Evolutionary conservation across 2,113 vertebrate species (phyloP).

Genomic region (Fulica atra): DNA sequence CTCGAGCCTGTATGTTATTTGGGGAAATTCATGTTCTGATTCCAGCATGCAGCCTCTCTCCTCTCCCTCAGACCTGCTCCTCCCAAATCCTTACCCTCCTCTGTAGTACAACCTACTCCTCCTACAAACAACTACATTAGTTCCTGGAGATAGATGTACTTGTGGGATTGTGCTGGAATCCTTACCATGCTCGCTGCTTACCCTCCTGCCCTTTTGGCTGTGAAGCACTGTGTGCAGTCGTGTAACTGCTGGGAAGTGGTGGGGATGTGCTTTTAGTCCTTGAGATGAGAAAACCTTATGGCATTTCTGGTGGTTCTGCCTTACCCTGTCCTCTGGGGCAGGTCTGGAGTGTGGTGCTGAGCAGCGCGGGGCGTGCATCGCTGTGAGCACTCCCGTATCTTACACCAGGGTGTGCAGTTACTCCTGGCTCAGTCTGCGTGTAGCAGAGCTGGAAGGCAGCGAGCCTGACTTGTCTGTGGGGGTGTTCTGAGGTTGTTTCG

Average conservation of each 20-base stretch:
- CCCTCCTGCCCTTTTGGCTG: background rate
- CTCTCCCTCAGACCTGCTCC: background rate
- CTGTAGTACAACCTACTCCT: background rate
- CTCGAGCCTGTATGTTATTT: background rate
- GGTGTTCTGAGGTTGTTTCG: background rate
- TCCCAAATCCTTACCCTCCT: background rate
- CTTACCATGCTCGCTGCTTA: background rate
- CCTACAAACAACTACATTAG: background rate
- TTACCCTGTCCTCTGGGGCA: background rate
- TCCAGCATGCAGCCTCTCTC: background rate
- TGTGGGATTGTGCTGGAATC: background rate
- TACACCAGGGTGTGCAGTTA: background rate
- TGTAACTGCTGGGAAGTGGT: background rate
- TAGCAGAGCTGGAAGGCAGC: background rate
- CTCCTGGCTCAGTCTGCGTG: too few relatives aligned
- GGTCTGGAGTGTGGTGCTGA: background rate
- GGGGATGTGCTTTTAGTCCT: background rate
- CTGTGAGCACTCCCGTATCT: fast-evolving
- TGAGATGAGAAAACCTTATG: fast-evolving
- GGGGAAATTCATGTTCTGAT: background rate
- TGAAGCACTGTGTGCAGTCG: fast-evolving
- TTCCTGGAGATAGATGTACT: fast-evolving
- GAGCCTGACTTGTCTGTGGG: background rate
- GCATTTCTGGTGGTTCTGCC: background rate
- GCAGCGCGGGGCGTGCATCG: fast-evolving